Conservation (phyloP, 1,140 invertebrate genomes). For the Penaeus chinensis region DNA sequence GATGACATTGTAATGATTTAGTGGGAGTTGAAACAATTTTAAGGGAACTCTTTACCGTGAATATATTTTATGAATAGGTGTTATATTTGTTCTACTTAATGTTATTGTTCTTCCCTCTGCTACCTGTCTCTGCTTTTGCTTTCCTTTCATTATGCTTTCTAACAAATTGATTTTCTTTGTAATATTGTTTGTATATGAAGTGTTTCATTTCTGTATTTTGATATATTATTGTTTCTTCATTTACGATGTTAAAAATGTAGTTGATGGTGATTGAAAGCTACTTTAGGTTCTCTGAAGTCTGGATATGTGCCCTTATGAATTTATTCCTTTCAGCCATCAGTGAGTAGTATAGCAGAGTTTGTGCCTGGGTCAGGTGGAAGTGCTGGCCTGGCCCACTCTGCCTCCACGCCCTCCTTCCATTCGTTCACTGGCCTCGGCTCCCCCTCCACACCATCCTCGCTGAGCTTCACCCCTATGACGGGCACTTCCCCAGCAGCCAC, state of each 20-base stretch:
- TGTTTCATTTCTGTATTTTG: background rate
- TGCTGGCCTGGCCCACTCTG: conserved; percentile 59
- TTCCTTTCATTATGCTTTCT: no score
- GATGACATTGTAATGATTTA: no score
- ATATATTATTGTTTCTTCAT: background rate
- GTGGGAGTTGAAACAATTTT: no score
- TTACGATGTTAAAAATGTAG: background rate
- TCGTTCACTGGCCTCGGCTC: conserved; percentile 56
- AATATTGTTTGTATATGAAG: no score
- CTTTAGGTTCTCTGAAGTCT: background rate
- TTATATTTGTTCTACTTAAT: no score
- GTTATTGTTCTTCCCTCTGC: no score
- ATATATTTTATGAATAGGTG: no score
- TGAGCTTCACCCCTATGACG: conserved; percentile 51
- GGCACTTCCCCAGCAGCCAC: conserved; percentile 46
- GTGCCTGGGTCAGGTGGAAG: conserved; percentile 31
- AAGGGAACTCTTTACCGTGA: no score
- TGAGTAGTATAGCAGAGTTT: conserved; percentile 48
- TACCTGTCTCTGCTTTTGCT: no score
- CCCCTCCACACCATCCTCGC: conserved; percentile 41
- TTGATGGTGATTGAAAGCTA: no score
- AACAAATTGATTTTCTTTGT: no score
- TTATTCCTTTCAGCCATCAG: conserved; percentile 44
- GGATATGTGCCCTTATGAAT: conserved; percentile 4
- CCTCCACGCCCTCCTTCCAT: conserved; percentile 64